A percentile compares a stretch with the other conserved stretches of the same genome.
Conservation (phyloP, 1,140 invertebrate species). For the Cydia splendana region DNA sequence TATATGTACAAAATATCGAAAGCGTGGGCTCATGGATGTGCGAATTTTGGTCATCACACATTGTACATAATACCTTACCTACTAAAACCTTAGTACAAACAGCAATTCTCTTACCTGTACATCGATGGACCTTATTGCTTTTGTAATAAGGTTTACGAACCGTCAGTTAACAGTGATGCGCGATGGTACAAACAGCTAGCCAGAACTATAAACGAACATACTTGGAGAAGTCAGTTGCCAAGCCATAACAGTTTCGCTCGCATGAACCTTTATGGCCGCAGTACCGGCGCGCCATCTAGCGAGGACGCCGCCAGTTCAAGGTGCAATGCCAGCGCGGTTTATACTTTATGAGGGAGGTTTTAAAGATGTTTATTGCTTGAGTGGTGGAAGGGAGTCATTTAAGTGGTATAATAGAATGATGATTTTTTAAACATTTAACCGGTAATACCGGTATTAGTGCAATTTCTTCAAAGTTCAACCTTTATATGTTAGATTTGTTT, state of each 20-base stretch:
- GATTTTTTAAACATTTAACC: no score
- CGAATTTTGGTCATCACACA: no score
- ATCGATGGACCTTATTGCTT: no score
- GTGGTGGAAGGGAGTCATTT: not conserved
- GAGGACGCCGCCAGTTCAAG: not conserved
- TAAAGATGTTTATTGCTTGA: not conserved
- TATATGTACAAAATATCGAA: no score
- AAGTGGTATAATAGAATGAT: not conserved
- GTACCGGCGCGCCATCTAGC: slow-evolving; percentile 11
- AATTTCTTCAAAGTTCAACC: no score
- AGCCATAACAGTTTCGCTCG: not conserved
- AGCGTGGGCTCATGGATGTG: no score
- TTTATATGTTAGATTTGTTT: no score
- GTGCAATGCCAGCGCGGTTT: not conserved
- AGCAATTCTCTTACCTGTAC: no score
- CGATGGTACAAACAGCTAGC: not conserved
- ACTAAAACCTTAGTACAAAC: not conserved
- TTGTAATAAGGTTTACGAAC: no score
- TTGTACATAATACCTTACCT: no score
- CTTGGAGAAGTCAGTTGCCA: not conserved
- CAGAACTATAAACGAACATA: not conserved
- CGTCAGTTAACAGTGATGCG: no score
- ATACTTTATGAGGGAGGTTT: not conserved
- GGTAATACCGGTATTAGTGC: no score
- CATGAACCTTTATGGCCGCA: not conserved